Evolutionary conservation across 2,888 invertebrate genomes (phyloP).

Genomic region (Catocala nupta): DNA sequence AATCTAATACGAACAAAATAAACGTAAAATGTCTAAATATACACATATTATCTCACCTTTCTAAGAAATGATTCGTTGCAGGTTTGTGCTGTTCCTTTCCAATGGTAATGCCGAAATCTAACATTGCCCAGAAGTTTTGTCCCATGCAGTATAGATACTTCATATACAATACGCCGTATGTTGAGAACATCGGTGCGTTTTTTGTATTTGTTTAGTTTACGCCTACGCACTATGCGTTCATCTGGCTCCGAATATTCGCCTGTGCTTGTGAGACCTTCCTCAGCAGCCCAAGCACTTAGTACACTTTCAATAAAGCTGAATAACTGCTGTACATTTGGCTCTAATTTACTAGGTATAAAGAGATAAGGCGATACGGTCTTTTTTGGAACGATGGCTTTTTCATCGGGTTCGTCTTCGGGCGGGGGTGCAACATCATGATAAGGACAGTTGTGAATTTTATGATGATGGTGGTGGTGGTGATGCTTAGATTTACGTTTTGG

Average conservation of each 20-base stretch:
- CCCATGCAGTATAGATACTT: constrained; percentile 90
- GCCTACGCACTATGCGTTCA: constrained; percentile 89
- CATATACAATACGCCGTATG: constrained; percentile 90
- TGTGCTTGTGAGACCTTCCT: constrained; percentile 90
- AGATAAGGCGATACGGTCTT: constrained; percentile 85
- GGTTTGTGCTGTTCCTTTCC: constrained; percentile 94
- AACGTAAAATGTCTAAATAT: neutral
- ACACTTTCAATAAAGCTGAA: constrained; percentile 94
- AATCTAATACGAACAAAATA: too few relatives aligned
- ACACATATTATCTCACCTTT: constrained; percentile 89
- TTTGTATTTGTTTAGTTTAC: constrained; percentile 88
- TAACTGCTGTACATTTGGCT: constrained; percentile 93
- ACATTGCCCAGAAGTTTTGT: constrained; percentile 90
- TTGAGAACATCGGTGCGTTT: constrained; percentile 90
- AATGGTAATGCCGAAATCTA: constrained; percentile 93
- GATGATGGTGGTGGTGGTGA: constrained; percentile 81
- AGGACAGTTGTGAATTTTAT: constrained; percentile 80
- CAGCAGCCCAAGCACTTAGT: constrained; percentile 92
- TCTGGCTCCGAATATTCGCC: constrained; percentile 92
- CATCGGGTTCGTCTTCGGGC: constrained; percentile 75
- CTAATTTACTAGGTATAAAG: constrained; percentile 87
- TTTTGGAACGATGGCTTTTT: constrained; percentile 73
- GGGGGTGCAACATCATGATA: constrained; percentile 76
- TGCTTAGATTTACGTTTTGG: constrained; percentile 74
- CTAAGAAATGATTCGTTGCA: constrained; percentile 96